phyloP scores from a whole-genome alignment of 2,113 vertebrate genomes.

The Poecilia latipinna region DNA sequence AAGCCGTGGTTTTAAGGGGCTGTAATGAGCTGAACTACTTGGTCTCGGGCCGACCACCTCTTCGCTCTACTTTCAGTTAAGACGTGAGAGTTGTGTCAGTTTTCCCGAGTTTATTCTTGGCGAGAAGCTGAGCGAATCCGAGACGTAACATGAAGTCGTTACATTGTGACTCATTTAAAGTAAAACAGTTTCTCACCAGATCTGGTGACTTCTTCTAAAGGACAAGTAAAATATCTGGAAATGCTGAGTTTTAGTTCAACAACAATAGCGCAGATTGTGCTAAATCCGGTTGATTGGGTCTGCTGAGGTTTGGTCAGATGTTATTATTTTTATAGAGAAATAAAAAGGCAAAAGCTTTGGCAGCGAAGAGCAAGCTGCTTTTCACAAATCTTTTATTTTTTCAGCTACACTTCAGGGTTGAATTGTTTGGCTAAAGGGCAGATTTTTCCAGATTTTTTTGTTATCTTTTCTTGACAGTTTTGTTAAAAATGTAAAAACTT shows the following conservation, averaged over 20 bases:
- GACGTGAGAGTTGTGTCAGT: background rate
- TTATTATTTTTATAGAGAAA: background rate
- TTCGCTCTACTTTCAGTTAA: background rate
- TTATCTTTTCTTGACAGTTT: background rate
- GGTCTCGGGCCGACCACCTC: conserved; percentile 5
- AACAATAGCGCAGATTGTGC: too few relatives aligned
- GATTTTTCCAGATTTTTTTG: background rate
- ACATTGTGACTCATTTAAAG: background rate
- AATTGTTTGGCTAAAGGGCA: background rate
- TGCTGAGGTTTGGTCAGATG: background rate
- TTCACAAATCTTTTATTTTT: background rate
- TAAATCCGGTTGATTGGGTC: background rate
- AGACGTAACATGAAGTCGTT: background rate
- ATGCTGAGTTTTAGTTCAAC: background rate
- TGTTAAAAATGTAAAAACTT: background rate
- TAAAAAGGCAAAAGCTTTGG: background rate
- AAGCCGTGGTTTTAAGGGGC: conserved; percentile 15
- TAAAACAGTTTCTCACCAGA: background rate
- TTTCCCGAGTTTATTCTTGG: background rate
- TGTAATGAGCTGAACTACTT: conserved; percentile 1
- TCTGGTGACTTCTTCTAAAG: background rate
- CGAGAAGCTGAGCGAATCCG: background rate
- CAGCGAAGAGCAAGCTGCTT: background rate
- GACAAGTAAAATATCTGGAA: background rate
- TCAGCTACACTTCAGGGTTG: conserved; percentile 10